Evolutionary conservation across 2,888 invertebrate genomes (phyloP), one percentile per base, ranked within the genome.

Genomic region (Tethea ocularis): DNA sequence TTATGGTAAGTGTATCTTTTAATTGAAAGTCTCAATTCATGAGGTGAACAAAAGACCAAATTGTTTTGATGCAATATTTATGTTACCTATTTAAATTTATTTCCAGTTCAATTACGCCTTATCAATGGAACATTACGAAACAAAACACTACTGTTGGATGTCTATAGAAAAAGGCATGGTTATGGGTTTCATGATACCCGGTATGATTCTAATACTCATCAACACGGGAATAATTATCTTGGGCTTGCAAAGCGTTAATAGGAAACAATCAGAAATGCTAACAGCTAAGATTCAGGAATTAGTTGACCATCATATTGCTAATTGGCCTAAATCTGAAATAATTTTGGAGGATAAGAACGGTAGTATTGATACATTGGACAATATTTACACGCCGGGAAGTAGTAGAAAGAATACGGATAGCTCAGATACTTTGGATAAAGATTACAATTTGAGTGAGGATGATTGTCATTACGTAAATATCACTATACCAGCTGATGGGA

Each of bases 131-230:
- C 96, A 96, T 65, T 96, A 96, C 77, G 96, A 96, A 87, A 95
- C 94, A 36, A 94, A 95, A 69, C 94, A 94, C 72, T 96, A 96
- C 78, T 96, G 96, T 79, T 96, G 96, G 95, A 95, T 96, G 94
- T 96, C 96, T 0, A 95, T 96, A 52, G 95, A 96, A 81, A 95
- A 95, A 74, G 96, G 96, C 6, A 96, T 96, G 96, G 94, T 96
- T 15, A 91, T 96, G 78, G 96, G 96, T 52, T 96, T 96, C 80
- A 96, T 96, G 94, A 93, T 95, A 20, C 96, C 96, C 13, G 95
- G 95, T 1, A 95, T 95, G 78, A 85, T 95, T 23, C 86, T 96
- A 33, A 96, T 96, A 56, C 84, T 96, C 54, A 93, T 95, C 62
- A 95, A 95, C 66, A 95, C 95, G 0, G 87, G 93, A 2, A 93